phyloP scores from a whole-genome alignment of 2,113 vertebrate species.

The Ciconia stormi region DNA sequence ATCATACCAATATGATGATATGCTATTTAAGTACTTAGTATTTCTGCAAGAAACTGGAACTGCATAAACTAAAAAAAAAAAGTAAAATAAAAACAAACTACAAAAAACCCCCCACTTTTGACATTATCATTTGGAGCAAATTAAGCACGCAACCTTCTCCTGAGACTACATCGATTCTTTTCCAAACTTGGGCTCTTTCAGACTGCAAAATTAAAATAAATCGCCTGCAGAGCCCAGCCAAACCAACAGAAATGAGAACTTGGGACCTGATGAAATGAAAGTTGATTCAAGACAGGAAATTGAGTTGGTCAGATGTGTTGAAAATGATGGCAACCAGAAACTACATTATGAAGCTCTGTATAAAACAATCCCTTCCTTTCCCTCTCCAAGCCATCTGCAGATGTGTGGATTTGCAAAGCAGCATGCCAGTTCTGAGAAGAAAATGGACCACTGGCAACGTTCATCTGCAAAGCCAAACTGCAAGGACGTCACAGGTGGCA shows the following conservation, averaged over 20 bases:
- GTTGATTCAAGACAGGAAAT: conserved; percentile 72
- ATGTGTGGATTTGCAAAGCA: neutral
- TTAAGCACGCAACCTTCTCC: neutral
- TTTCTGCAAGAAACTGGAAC: neutral
- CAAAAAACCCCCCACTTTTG: neutral
- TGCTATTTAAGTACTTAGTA: neutral
- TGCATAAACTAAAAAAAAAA: neutral
- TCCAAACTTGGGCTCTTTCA: conserved; percentile 16
- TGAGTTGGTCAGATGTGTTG: conserved; percentile 71
- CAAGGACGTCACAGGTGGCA: neutral
- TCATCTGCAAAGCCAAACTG: neutral
- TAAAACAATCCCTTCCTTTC: neutral
- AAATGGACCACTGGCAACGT: neutral
- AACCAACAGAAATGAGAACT: conserved; percentile 38
- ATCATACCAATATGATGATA: neutral
- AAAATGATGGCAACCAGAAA: conserved; percentile 67
- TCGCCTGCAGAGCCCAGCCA: conserved; percentile 16
- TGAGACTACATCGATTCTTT: neutral
- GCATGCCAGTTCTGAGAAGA: neutral
- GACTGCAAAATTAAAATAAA: conserved; percentile 51
- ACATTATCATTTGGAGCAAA: conserved; percentile 50
- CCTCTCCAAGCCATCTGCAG: neutral
- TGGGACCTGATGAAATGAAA: conserved; percentile 51
- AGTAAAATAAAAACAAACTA: neutral
- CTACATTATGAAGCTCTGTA: neutral